A percentile compares a stretch with the other conserved stretches of the same genome.
Conservation (phyloP, 2,797 vertebrate species). For the Peromyscus attwateri region DNA sequence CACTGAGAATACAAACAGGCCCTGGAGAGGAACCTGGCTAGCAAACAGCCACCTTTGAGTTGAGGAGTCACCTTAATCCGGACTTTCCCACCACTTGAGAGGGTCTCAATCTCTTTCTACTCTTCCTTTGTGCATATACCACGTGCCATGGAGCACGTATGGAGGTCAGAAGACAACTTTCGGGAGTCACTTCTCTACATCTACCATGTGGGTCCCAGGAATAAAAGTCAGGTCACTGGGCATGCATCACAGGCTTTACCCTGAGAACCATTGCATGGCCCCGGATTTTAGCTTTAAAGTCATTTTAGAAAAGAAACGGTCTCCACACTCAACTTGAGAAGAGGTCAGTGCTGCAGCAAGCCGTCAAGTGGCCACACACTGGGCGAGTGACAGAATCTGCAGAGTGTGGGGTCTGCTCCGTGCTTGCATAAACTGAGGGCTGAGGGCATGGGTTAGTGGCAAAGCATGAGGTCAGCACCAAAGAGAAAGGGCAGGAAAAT, state of each 20-base stretch:
- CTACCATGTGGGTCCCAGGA: background rate
- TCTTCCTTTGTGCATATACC: background rate
- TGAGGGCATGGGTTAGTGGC: background rate
- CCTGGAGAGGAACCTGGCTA: conserved; percentile 33
- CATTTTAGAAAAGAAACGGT: conserved; percentile 6
- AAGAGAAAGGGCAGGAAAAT: background rate
- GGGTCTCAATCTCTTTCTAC: background rate
- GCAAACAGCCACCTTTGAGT: conserved; percentile 2
- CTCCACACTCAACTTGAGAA: background rate
- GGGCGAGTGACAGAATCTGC: background rate
- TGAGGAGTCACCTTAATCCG: conserved; percentile 31
- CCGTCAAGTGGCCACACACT: background rate
- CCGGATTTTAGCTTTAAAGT: background rate
- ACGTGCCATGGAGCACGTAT: background rate
- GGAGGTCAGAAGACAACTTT: background rate
- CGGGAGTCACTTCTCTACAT: too few species aligned
- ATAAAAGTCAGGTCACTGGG: too few species aligned
- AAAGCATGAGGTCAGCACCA: background rate
- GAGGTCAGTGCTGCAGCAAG: background rate
- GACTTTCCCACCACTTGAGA: too few species aligned
- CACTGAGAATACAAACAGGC: conserved; percentile 55
- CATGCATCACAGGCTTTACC: background rate
- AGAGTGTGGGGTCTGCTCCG: background rate
- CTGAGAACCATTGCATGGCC: background rate
- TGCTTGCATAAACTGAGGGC: background rate